Conservation (phyloP, 2,797 vertebrate genomes). For the Clarias platycephalus region DNA sequence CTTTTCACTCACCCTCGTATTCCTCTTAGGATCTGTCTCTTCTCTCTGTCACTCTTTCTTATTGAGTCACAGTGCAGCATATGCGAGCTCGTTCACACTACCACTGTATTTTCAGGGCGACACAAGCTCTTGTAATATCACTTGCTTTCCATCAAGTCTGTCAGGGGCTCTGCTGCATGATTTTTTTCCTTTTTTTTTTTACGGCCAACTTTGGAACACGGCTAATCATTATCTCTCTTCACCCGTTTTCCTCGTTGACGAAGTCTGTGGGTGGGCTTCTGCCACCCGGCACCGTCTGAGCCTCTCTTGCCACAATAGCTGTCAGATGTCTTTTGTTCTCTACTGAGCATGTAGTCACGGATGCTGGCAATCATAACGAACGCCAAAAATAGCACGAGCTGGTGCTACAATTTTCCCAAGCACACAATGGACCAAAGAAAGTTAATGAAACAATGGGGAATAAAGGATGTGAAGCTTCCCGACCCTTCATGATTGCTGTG, state of each 20-base stretch:
- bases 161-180: constrained; percentile 30
- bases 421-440: constrained; percentile 38
- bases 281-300: constrained; percentile 44
- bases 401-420: constrained; percentile 26
- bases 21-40: constrained; percentile 7
- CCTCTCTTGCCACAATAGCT: constrained; percentile 33
- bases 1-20: background rate
- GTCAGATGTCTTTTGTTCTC: constrained; percentile 52
- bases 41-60: constrained; percentile 17
- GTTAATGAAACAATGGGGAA: constrained; percentile 35
- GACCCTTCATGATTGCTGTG: background rate
- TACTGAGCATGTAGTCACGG: constrained; percentile 36
- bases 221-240: constrained; percentile 60
- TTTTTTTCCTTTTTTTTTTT: constrained; percentile 23
- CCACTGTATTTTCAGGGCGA: constrained; percentile 56
- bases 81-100: constrained; percentile 37
- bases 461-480: background rate
- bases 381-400: constrained; percentile 30
- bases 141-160: constrained; percentile 62
- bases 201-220: constrained; percentile 61
- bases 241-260: constrained; percentile 57
- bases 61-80: constrained; percentile 27
- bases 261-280: constrained; percentile 49
- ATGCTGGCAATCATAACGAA: constrained; percentile 42
- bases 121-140: constrained; percentile 59